Evolutionary conservation across 2,888 invertebrate species (phyloP).

Genomic region (Flabesymbios commensalis): DNA sequence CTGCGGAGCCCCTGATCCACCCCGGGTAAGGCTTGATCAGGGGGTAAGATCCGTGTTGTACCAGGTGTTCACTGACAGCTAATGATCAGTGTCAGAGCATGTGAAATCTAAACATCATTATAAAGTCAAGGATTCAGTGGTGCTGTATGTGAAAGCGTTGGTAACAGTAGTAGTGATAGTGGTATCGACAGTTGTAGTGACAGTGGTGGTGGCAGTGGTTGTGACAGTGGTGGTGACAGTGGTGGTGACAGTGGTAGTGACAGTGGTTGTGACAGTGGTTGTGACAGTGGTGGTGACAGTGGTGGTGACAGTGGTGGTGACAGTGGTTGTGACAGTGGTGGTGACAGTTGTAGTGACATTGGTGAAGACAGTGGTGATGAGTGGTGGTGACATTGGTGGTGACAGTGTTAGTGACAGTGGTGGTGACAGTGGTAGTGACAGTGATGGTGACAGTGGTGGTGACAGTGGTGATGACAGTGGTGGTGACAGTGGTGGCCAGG

Average conservation of each 20-base stretch:
- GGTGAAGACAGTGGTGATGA: background rate
- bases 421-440: background rate
- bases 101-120: no score
- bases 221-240: background rate
- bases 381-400: constrained; percentile 6
- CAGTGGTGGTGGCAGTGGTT: constrained; percentile 3
- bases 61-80: no score
- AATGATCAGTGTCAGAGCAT: no score
- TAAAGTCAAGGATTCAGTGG: no score
- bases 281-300: background rate
- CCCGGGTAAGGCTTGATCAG: no score
- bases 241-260: background rate
- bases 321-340: constrained; percentile 7
- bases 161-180: background rate
- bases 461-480: background rate
- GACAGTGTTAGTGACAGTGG: background rate
- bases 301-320: background rate
- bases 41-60: no score
- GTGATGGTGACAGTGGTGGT: background rate
- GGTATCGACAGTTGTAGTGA: background rate
- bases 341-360: constrained; percentile 1
- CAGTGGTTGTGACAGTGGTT: background rate
- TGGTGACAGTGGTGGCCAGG: constrained; percentile 1
- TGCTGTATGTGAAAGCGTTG: background rate
- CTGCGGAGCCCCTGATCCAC: no score